Conservation (phyloP, 2,888 invertebrate genomes). For the Teleogryllus oceanicus region DNA sequence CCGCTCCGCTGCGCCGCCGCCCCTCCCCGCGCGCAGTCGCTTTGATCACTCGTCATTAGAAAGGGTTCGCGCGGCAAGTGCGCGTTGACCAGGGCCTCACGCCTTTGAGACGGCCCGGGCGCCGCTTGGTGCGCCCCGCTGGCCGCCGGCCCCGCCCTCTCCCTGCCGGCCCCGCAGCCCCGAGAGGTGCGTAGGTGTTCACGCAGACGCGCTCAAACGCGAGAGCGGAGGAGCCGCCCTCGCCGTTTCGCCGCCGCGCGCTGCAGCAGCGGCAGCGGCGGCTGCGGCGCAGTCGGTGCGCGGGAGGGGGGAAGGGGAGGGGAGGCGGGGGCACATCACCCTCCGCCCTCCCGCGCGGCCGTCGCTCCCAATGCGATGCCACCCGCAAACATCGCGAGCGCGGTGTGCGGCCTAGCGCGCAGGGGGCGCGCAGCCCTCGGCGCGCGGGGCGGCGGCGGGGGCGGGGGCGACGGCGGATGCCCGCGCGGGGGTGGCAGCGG, state of each 20-base stretch:
- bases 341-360: no score
- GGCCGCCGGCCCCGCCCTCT: not conserved
- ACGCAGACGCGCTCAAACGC: no score
- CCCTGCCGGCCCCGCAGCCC: not conserved
- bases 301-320: not conserved
- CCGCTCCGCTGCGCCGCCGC: not conserved
- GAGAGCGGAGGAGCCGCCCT: no score
- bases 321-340: no score
- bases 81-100: not conserved
- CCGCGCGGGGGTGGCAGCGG: not conserved
- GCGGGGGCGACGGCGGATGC: not conserved
- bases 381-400: not conserved
- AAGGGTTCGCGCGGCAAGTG: slow-evolving; percentile 7
- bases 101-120: not conserved
- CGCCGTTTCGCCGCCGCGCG: not conserved
- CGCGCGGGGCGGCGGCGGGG: not conserved
- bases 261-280: not conserved
- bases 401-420: not conserved
- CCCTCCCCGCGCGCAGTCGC: not conserved
- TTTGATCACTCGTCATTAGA: slow-evolving; percentile 18
- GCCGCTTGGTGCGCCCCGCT: not conserved
- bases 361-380: no score
- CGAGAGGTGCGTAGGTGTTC: no score
- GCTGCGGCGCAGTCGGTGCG: not conserved
- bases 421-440: not conserved